Conservation (phyloP, 2,888 invertebrate genomes). For the Anodontia alba region DNA sequence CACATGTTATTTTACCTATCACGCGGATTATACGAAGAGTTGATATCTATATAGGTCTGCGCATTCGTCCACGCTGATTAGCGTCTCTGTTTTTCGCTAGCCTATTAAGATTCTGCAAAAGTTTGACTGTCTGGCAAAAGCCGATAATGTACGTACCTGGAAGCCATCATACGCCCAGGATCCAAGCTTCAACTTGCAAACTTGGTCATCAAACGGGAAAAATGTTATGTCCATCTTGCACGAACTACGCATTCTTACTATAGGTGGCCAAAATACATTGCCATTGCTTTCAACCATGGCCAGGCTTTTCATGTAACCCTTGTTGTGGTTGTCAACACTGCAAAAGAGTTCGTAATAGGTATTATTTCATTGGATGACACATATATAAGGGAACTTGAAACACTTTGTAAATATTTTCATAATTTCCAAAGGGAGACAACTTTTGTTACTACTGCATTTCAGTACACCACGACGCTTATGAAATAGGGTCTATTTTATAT, state of each 20-base stretch:
- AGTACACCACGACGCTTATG: background rate
- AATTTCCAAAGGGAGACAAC: too few relatives aligned
- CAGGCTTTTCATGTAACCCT: conserved; percentile 87
- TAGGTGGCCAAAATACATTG: conserved; percentile 87
- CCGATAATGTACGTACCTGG: too few relatives aligned
- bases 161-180: conserved; percentile 83
- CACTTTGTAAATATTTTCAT: background rate
- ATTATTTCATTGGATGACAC: background rate
- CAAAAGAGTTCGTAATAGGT: too few relatives aligned
- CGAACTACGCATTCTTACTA: conserved; percentile 86
- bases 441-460: too few relatives aligned
- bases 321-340: conserved; percentile 87
- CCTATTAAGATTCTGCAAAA: too few relatives aligned
- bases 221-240: conserved; percentile 87
- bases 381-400: background rate
- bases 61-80: too few relatives aligned
- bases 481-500: too few relatives aligned
- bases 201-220: conserved; percentile 87
- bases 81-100: too few relatives aligned
- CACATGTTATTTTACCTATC: too few relatives aligned
- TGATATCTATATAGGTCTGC: too few relatives aligned
- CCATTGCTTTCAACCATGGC: conserved; percentile 86
- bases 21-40: too few relatives aligned
- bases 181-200: conserved; percentile 86
- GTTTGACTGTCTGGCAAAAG: too few relatives aligned